Evolutionary conservation across 1,140 invertebrate genomes (phyloP).

Genomic region (Polyergus mexicanus): DNA sequence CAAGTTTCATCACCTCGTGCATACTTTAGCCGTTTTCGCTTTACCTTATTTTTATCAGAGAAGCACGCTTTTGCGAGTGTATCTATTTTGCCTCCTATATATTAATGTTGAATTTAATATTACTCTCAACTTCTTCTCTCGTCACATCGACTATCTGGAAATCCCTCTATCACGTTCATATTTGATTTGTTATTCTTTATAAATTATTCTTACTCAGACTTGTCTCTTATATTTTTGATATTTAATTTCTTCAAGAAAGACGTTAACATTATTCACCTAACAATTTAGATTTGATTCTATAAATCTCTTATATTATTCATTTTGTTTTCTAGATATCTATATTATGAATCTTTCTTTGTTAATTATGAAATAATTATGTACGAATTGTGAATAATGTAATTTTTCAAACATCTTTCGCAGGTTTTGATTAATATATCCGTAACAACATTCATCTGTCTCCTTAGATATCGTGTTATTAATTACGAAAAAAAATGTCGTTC

Average conservation of each 20-base stretch:
- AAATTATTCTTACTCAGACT: background rate
- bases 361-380: background rate
- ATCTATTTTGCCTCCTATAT: background rate
- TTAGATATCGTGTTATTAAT: constrained; percentile 11
- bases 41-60: constrained; percentile 43
- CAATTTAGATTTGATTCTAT: background rate
- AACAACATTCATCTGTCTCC: constrained; percentile 10
- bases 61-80: background rate
- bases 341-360: no score
- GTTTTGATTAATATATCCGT: constrained; percentile 28
- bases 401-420: background rate
- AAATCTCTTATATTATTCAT: no score
- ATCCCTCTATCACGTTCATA: background rate
- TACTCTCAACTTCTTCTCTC: constrained; percentile 2
- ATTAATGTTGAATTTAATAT: constrained; percentile 15
- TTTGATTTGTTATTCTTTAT: constrained; percentile 22
- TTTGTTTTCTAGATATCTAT: no score
- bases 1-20: constrained; percentile 50
- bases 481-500: constrained; percentile 21
- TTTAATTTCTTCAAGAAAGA: background rate
- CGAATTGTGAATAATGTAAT: background rate
- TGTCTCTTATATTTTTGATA: background rate
- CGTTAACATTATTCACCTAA: background rate
- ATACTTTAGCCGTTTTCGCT: constrained; percentile 32
- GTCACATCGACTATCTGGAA: background rate